These are phyloP conservation scores for Urocynchramus pylzowi DNA, from an alignment of 2,113 vertebrate species.

Conservation along the genomic window DNA sequence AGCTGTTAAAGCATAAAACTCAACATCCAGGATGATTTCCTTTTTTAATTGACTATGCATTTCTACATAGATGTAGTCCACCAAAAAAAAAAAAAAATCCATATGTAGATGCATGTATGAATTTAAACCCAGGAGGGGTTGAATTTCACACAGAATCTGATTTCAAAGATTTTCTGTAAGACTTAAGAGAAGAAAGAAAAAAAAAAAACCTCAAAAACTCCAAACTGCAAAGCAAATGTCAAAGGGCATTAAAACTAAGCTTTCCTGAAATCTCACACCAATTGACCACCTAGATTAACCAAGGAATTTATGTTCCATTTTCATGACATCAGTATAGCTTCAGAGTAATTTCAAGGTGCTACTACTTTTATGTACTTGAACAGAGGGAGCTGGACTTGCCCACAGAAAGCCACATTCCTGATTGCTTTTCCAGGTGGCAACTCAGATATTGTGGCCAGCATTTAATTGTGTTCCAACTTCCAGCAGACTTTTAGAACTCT, in stretches of 20 bases:
- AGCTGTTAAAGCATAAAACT: background rate
- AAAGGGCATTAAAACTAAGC: background rate
- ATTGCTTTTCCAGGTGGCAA: slow-evolving; percentile 17
- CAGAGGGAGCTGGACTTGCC: background rate
- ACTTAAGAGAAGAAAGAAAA: background rate
- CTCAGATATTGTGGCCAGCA: background rate
- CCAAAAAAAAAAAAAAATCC: background rate
- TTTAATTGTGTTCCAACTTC: background rate
- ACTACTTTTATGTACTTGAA: background rate
- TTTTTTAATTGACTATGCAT: background rate
- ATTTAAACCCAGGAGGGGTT: background rate
- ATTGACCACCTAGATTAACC: background rate
- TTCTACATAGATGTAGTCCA: background rate
- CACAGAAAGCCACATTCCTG: background rate
- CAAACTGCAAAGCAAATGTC: background rate
- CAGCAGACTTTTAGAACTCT: background rate
- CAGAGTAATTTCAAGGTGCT: background rate
- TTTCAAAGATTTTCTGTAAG: slow-evolving; percentile 25
- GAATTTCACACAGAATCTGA: background rate
- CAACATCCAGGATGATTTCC: background rate
- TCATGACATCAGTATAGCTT: background rate
- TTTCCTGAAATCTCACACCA: slow-evolving; percentile 12
- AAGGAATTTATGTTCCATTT: background rate
- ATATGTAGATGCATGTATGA: background rate
- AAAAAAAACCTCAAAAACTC: background rate